These are phyloP conservation scores for Calephelis virginiensis DNA, from an alignment of 1,140 invertebrate genomes.

Conservation along the genomic window DNA sequence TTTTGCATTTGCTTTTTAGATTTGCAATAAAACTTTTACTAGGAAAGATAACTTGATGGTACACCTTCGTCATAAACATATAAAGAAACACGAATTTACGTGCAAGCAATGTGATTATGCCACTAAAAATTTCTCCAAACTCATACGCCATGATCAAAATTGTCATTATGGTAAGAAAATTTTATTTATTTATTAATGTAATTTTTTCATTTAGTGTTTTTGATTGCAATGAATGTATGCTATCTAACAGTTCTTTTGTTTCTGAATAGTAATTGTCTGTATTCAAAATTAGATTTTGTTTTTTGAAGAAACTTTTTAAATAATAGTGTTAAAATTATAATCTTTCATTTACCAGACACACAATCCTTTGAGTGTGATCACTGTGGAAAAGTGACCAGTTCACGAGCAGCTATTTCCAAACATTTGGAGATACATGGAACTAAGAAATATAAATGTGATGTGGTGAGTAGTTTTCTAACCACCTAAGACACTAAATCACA, in stretches of 20 bases:
- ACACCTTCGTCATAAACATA: constrained; percentile 55
- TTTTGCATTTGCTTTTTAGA: constrained; percentile 40
- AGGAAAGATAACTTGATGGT: constrained; percentile 68
- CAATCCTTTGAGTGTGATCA: constrained; percentile 54
- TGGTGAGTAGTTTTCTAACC: constrained; percentile 41
- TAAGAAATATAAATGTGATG: constrained; percentile 61
- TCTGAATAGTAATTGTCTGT: too few relatives aligned
- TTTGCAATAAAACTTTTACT: constrained; percentile 53
- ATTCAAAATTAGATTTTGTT: too few relatives aligned
- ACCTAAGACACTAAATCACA: not conserved
- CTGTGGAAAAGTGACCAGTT: constrained; percentile 58
- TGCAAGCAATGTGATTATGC: constrained; percentile 56
- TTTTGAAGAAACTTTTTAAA: too few relatives aligned
- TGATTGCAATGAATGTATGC: too few relatives aligned
- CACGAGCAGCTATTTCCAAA: constrained; percentile 60
- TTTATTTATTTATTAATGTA: not conserved
- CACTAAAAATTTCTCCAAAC: constrained; percentile 54
- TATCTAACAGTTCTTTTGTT: too few relatives aligned
- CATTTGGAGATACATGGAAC: constrained; percentile 69
- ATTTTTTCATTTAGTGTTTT: too few relatives aligned
- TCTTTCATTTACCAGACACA: constrained; percentile 32
- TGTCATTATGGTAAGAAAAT: constrained; percentile 45
- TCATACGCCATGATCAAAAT: constrained; percentile 47
- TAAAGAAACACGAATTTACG: constrained; percentile 38
- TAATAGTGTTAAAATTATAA: not conserved